A percentile compares a stretch with the other conserved stretches of the same genome.
phyloP scores from a whole-genome alignment of 2,113 vertebrate species.

The Conger conger region DNA sequence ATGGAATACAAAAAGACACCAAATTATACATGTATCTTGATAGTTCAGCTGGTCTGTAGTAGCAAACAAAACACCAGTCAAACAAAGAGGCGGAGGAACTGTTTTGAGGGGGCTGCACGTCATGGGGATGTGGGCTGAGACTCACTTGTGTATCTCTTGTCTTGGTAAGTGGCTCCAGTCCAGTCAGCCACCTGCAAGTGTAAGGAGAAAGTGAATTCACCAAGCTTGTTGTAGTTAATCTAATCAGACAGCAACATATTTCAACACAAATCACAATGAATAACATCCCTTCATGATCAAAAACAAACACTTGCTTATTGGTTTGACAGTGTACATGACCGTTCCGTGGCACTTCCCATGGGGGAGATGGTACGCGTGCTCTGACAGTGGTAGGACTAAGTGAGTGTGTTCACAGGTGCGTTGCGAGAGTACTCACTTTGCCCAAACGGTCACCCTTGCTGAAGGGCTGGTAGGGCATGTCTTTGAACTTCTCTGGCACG shows the following conservation, averaged over 20 bases:
- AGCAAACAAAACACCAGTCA: neutral
- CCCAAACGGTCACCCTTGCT: slow-evolving; percentile 97
- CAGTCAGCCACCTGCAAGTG: slow-evolving; percentile 88
- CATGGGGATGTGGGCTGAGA: slow-evolving; percentile 22
- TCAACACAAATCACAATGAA: neutral
- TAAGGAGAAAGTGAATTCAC: neutral
- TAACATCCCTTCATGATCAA: neutral
- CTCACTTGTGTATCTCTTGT: slow-evolving; percentile 98
- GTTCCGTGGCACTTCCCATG: neutral
- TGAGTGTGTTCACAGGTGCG: neutral
- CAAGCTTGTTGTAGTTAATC: neutral
- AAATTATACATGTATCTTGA: neutral
- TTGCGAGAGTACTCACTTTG: slow-evolving; percentile 74
- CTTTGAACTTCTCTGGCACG: slow-evolving; percentile 92
- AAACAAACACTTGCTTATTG: neutral
- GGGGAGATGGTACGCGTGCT: neutral
- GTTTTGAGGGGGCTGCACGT: neutral
- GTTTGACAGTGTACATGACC: no score
- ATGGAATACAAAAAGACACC: neutral
- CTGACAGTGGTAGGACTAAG: neutral
- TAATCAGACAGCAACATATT: neutral
- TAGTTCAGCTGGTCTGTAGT: neutral
- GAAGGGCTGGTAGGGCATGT: slow-evolving; percentile 99
- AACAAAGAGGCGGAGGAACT: neutral
- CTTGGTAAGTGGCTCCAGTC: slow-evolving; percentile 97